Evolutionary conservation across 2,113 vertebrate genomes (phyloP).

Genomic region (Empidonax traillii): DNA sequence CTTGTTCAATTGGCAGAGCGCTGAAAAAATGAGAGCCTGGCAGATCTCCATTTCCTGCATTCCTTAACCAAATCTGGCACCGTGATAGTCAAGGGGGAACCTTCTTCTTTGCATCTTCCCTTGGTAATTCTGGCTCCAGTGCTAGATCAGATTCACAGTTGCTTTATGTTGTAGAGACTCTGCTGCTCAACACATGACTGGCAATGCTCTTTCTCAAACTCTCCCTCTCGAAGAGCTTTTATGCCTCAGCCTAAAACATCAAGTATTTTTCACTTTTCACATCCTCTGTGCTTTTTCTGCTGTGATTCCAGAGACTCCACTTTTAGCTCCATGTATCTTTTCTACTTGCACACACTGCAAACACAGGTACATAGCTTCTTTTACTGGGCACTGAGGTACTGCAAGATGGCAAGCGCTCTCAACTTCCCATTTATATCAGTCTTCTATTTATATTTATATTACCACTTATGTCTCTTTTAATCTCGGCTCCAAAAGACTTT

Average conservation of each 20-base stretch:
- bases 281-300: not conserved
- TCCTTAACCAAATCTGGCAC: slow-evolving; percentile 19
- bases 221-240: not conserved
- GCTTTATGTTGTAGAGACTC: not conserved
- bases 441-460: too few species aligned
- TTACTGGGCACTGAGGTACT: not conserved
- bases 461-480: not conserved
- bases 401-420: not conserved
- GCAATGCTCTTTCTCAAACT: not conserved
- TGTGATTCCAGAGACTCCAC: not conserved
- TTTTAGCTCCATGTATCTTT: not conserved
- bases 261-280: not conserved
- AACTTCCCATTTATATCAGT: not conserved
- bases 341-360: not conserved
- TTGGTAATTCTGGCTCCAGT: not conserved
- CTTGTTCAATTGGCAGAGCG: not conserved
- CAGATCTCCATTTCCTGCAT: slow-evolving; percentile 13
- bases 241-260: not conserved
- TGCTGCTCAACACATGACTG: not conserved
- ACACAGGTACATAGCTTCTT: not conserved
- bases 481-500: not conserved
- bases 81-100: not conserved
- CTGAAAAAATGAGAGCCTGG: not conserved
- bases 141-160: not conserved
- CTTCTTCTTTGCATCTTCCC: not conserved